A percentile compares a stretch with the other conserved stretches of the same genome.
phyloP scores from a whole-genome alignment of 2,113 vertebrate genomes.

The Halichoerus grypus region DNA sequence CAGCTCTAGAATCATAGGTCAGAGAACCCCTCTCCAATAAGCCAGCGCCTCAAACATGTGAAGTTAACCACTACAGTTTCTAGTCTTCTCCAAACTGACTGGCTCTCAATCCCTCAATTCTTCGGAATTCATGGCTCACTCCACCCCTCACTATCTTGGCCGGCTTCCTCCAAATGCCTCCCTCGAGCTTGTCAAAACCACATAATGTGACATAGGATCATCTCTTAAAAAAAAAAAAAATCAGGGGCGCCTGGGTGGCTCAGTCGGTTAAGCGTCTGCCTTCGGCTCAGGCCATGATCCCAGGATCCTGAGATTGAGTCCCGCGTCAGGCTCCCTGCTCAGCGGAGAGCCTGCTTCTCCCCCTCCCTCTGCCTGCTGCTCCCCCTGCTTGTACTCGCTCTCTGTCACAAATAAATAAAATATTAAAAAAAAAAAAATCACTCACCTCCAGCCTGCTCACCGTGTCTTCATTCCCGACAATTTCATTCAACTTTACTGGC shows the following conservation, averaged over 20 bases:
- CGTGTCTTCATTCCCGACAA: constrained; percentile 97
- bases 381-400: too few species aligned
- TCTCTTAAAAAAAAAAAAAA: not conserved
- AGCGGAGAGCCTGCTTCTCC: too few species aligned
- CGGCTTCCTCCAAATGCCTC: not conserved
- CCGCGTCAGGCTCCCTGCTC: too few species aligned
- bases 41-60: not conserved
- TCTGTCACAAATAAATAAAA: too few species aligned
- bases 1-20: not conserved
- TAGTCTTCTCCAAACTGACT: not conserved
- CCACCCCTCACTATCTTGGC: not conserved
- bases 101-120: not conserved
- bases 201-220: not conserved
- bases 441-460: constrained; percentile 95
- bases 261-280: too few species aligned
- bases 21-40: not conserved
- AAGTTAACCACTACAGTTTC: not conserved
- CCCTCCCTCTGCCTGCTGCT: too few species aligned
- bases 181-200: not conserved
- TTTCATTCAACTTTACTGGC: constrained; percentile 92
- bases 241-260: too few species aligned
- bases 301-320: too few species aligned
- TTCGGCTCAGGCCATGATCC: too few species aligned
- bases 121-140: not conserved
- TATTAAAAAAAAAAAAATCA: not conserved